Evolutionary conservation across 2,888 invertebrate genomes (phyloP).

Genomic region (Chalcis sispes): DNA sequence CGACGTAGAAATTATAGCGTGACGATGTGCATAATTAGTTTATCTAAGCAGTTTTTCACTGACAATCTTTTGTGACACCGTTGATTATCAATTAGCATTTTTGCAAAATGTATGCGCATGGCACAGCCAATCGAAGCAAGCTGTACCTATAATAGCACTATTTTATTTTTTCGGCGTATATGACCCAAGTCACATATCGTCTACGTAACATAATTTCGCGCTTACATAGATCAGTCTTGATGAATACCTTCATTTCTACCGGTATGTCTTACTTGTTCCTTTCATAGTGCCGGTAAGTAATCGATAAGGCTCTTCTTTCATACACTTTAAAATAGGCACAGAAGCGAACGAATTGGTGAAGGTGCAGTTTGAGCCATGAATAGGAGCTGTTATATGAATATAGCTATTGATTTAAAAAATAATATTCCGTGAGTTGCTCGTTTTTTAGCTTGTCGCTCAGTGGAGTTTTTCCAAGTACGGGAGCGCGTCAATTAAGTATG

Average conservation of each 20-base stretch:
- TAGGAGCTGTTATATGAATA: slow-evolving; percentile 36
- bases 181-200: slow-evolving; percentile 63
- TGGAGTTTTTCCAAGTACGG: no score
- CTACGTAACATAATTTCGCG: slow-evolving; percentile 60
- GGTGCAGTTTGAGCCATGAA: slow-evolving; percentile 43
- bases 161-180: slow-evolving; percentile 55
- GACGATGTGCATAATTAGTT: no score
- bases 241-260: slow-evolving; percentile 56
- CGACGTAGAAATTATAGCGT: no score
- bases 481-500: no score
- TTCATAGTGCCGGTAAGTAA: slow-evolving; percentile 59
- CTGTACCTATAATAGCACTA: slow-evolving; percentile 60
- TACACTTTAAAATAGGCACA: slow-evolving; percentile 56
- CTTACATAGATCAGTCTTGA: slow-evolving; percentile 47
- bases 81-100: no score
- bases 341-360: slow-evolving; percentile 56
- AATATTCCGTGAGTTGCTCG: no score
- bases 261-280: slow-evolving; percentile 59
- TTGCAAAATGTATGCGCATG: slow-evolving; percentile 40
- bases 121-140: no score
- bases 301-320: slow-evolving; percentile 50
- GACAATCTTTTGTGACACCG: no score
- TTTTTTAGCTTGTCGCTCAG: no score
- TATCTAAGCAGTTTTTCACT: no score
- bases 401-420: no score